Evolutionary conservation across 2,888 invertebrate species (phyloP).

Genomic region (Cremastinae sp.): DNA sequence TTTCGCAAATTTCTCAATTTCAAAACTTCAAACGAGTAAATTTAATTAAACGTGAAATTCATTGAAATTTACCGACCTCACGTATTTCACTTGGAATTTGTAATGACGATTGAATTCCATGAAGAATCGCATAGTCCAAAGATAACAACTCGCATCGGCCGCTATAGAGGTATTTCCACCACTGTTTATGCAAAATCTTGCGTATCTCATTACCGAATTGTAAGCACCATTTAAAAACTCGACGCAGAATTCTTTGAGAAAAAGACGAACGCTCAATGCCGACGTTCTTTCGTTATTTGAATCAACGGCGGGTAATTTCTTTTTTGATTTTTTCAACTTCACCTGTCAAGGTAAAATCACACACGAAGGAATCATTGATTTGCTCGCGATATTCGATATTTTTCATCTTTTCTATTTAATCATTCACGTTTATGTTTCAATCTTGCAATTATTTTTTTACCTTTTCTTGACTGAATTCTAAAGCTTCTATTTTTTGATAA

Average conservation of each 20-base stretch:
- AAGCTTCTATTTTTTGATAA: conserved; percentile 87
- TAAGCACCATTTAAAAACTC: conserved; percentile 96
- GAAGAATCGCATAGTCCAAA: conserved; percentile 97
- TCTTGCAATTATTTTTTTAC: conserved; percentile 68
- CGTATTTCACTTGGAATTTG: conserved; percentile 92
- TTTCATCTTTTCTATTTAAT: too few species aligned
- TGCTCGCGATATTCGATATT: too few species aligned
- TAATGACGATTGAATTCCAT: conserved; percentile 97
- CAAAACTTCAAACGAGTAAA: neutral
- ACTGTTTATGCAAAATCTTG: conserved; percentile 88
- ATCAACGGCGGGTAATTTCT: conserved; percentile 87
- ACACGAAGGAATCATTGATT: neutral
- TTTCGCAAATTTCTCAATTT: neutral
- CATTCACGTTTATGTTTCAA: too few species aligned
- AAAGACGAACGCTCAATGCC: conserved; percentile 92
- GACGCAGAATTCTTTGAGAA: conserved; percentile 96
- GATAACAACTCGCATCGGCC: conserved; percentile 95
- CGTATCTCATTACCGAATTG: conserved; percentile 94
- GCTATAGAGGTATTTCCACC: conserved; percentile 83
- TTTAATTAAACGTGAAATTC: neutral
- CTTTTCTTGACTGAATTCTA: conserved; percentile 91
- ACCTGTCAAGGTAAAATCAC: conserved; percentile 73
- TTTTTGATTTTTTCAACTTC: conserved; percentile 88
- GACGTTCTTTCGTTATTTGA: conserved; percentile 87
- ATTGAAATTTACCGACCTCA: conserved; percentile 84